Evolutionary conservation across 2,113 vertebrate species (phyloP).

Genomic region (Rhipidura dahli): DNA sequence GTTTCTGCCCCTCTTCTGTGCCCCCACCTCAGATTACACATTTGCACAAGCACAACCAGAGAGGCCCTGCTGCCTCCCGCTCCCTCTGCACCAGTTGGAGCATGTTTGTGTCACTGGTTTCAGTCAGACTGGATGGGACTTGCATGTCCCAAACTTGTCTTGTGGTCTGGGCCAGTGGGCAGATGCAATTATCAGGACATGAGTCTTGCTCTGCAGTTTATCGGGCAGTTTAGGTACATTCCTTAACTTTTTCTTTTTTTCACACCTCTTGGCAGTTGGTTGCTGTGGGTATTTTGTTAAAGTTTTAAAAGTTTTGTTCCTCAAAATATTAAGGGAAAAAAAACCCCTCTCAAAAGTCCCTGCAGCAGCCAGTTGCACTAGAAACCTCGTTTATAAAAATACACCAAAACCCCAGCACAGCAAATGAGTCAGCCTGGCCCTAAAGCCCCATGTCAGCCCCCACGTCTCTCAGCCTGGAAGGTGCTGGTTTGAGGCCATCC

Average conservation of each 20-base stretch:
- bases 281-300: conserved; percentile 36
- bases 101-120: neutral
- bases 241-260: neutral
- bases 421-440: neutral
- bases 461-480: rapidly evolving
- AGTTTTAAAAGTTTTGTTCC: conserved; percentile 38
- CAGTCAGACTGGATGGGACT: neutral
- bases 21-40: neutral
- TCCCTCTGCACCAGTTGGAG: neutral
- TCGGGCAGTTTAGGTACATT: neutral
- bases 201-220: neutral
- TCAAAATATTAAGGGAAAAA: conserved; percentile 22
- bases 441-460: neutral
- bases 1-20: neutral
- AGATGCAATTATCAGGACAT: neutral
- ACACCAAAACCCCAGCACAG: neutral
- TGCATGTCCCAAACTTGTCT: neutral
- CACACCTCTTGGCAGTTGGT: neutral
- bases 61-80: neutral
- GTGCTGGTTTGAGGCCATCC: neutral
- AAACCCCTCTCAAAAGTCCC: conserved; percentile 19
- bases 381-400: neutral
- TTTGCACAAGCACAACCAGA: neutral
- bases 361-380: neutral
- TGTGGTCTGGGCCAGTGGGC: neutral